Conservation (phyloP, 2,888 invertebrate genomes). For the Luperina nickerlii region DNA sequence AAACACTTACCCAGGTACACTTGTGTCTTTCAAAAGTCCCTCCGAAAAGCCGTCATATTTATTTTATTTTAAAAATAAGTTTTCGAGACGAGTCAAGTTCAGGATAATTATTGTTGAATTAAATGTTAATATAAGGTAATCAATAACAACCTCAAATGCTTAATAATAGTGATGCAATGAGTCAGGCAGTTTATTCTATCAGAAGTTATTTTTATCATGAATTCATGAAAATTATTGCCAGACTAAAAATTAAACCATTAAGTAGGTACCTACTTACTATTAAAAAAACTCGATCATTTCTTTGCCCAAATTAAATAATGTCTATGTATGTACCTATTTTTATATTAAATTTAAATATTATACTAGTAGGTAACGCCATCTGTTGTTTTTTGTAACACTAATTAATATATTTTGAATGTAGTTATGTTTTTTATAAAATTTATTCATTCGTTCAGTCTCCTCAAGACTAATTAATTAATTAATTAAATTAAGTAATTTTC, state of each 20-base stretch:
- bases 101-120: neutral
- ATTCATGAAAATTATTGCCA: neutral
- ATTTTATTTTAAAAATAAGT: no score
- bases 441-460: neutral
- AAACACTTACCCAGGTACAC: neutral
- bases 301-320: neutral
- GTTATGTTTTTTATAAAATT: neutral
- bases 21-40: neutral
- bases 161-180: neutral
- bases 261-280: neutral
- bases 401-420: neutral
- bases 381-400: neutral
- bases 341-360: neutral
- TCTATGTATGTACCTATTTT: neutral
- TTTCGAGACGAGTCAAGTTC: neutral
- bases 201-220: neutral
- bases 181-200: neutral
- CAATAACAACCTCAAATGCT: neutral
- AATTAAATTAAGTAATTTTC: neutral
- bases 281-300: neutral
- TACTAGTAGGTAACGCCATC: neutral
- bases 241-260: neutral
- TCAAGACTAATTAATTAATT: neutral
- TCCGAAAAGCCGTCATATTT: neutral
- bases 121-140: neutral